Evolutionary conservation across 2,113 vertebrate species (phyloP).

Genomic region (Eudorcas thomsonii): DNA sequence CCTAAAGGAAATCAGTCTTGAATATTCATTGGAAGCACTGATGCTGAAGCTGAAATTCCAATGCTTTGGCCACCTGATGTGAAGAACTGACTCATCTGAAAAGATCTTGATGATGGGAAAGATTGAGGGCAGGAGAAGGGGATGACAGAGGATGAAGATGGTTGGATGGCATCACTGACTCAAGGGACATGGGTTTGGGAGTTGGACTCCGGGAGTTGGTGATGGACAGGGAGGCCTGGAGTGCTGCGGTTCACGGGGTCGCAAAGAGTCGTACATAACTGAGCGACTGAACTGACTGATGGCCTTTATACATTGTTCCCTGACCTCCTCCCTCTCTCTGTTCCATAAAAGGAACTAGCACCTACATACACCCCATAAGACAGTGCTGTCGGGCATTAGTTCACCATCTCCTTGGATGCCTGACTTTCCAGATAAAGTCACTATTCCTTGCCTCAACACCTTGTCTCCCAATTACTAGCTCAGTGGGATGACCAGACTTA

Average conservation of each 20-base stretch:
- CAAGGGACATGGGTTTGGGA: no score
- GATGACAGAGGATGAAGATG: no score
- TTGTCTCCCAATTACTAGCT: background rate
- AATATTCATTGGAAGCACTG: no score
- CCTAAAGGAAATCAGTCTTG: no score
- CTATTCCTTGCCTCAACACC: background rate
- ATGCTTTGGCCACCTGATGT: no score
- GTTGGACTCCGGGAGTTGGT: no score
- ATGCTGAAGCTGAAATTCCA: no score
- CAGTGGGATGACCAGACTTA: background rate
- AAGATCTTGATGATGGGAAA: no score
- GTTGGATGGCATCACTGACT: no score
- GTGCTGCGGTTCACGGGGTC: background rate
- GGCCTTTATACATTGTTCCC: background rate
- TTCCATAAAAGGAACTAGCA: background rate
- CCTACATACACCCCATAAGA: background rate
- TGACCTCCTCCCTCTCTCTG: background rate
- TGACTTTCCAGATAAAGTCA: background rate
- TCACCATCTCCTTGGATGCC: background rate
- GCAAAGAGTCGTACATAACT: background rate
- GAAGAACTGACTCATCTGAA: no score
- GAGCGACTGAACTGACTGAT: background rate
- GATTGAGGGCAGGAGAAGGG: no score
- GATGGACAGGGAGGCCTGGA: background rate
- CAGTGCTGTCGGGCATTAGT: background rate